Evolutionary conservation across 1,140 invertebrate species (phyloP).

Genomic region (Augochlora pura): DNA sequence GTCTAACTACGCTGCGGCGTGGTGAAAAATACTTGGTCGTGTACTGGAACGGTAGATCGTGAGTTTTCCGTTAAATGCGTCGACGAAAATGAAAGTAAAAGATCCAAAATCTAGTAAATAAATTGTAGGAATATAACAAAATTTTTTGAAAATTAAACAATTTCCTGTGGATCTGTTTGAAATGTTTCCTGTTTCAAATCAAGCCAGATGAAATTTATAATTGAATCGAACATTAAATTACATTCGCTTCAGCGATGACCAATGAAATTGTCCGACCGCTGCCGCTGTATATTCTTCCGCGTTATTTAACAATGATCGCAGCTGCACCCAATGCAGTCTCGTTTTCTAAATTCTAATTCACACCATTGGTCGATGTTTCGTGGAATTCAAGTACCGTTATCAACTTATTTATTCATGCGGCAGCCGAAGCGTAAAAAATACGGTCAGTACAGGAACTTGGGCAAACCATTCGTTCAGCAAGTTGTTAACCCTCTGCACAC

Average conservation of each 20-base stretch:
- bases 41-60: neutral
- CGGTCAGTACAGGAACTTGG: too few relatives aligned
- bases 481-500: too few relatives aligned
- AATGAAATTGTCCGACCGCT: neutral
- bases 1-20: neutral
- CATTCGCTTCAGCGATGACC: neutral
- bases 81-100: too few relatives aligned
- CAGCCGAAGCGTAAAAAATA: neutral
- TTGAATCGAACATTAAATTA: constrained; percentile 16
- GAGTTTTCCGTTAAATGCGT: neutral
- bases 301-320: constrained; percentile 13
- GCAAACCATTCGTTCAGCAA: too few relatives aligned
- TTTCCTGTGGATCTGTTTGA: too few relatives aligned
- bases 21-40: neutral
- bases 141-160: too few relatives aligned
- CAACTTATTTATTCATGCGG: neutral
- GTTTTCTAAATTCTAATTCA: constrained; percentile 6
- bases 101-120: too few relatives aligned
- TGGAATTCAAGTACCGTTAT: constrained; percentile 3
- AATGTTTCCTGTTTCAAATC: neutral
- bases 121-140: neutral
- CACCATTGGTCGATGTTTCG: neutral
- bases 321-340: too few relatives aligned
- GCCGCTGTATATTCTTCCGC: neutral
- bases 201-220: neutral